A percentile compares a stretch with the other conserved stretches of the same genome.
phyloP scores from a whole-genome alignment of 2,888 invertebrate species.

The Cephus sareptanus region DNA sequence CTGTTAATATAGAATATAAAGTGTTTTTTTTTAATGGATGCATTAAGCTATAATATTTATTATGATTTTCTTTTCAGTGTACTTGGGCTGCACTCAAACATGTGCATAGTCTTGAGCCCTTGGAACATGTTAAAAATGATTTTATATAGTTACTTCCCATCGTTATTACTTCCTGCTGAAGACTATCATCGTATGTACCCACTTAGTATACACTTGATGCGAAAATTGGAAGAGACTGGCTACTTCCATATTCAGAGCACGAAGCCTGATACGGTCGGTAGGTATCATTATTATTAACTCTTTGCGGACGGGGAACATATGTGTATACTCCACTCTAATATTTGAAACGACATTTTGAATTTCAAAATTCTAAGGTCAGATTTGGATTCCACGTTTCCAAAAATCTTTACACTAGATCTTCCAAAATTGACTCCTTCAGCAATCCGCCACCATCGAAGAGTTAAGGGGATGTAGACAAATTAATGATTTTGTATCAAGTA shows the following conservation, averaged over 20 bases:
- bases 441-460: too few relatives aligned
- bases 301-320: too few relatives aligned
- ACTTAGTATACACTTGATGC: slow-evolving; percentile 31
- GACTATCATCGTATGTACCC: slow-evolving; percentile 48
- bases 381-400: too few relatives aligned
- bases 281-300: slow-evolving; percentile 30
- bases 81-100: slow-evolving; percentile 68
- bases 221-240: slow-evolving; percentile 49
- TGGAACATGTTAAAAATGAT: slow-evolving; percentile 33
- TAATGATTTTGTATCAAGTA: neutral
- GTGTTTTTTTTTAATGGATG: neutral
- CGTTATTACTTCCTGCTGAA: slow-evolving; percentile 45
- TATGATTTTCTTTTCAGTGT: slow-evolving; percentile 54
- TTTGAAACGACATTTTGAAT: too few relatives aligned
- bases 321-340: too few relatives aligned
- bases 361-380: too few relatives aligned
- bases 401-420: too few relatives aligned
- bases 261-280: slow-evolving; percentile 80
- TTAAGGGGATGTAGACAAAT: neutral
- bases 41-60: neutral
- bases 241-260: slow-evolving; percentile 73
- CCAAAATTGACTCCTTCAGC: too few relatives aligned
- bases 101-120: slow-evolving; percentile 54
- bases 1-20: neutral
- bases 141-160: slow-evolving; percentile 48